Base-by-base conservation (phyloP, 2,113 vertebrate genomes). In the Tautogolabrus adspersus region DNA sequence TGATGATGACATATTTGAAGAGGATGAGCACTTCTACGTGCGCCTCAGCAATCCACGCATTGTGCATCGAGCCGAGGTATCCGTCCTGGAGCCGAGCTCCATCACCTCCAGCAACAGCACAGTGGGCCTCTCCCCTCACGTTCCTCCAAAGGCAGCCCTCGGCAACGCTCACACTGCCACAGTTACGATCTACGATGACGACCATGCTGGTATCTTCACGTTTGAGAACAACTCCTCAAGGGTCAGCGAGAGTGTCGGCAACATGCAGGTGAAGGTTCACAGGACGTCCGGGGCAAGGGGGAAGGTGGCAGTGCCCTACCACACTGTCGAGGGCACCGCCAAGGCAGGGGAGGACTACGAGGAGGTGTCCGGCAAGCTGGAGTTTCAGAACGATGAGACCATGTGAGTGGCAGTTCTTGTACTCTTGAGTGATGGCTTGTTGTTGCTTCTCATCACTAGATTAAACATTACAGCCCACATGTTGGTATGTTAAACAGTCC, bases 1-100 rank as follows among this genome's bases (percentile, higher is more conserved):
- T 1, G 96, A 96, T 10, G 96, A 96, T 1, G 96, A 96, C 86
- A 96, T 96, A 71, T 96, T 96, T 3, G 96, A 96, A 69, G 95
- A 96, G 78, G 96, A 96, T 8, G 95, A 96, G 87, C 94, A 96
- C 80, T 95, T 96, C 80, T 95, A 96, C 5, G 94, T 96, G n/a
- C 92, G 94, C 75, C 93, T 96, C 34, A 96, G 94, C 70, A 96
- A 96, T 72, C 94, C 95, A 3, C 91, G 95, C 2, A 93, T 95
- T 0, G 87, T 91, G 40, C 93, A 95, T 72, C 91, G 89, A 40
- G 92, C 94, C 0, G 93, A 88, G 75, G 92, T 94, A 34, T 85
- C 94, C 10, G 9, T 94, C 74, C 88, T 94, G 16, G 93, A 95
- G 46, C 93, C 94, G 0, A 91, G 81, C 52, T 91, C 92, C 23